Base-by-base conservation (phyloP, 2,113 vertebrate species). In the Oceanites oceanicus region DNA sequence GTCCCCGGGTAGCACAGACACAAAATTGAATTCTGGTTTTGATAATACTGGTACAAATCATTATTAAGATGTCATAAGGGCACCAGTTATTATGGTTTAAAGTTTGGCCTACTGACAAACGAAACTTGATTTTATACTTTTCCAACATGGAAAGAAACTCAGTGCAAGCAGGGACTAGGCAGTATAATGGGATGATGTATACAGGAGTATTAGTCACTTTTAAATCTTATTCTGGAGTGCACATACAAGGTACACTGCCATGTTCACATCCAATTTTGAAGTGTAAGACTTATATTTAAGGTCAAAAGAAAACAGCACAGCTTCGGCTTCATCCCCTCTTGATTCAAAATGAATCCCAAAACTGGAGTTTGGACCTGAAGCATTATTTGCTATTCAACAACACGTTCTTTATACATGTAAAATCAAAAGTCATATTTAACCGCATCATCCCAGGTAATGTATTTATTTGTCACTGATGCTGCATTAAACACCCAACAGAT, bases 401-500 rank as follows among this genome's bases (percentile, higher is more conserved):
- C 27, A 29, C 1, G 1, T 67, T 58, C 17, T 27, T 89, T 86
- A 52, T 21, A 10, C 15, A 22, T 59, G 38, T 53, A 19, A 42
- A 80, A 74, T 21, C 0, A 0, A 58, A 65, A 65, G 20, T 9
- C 40, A 5, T 29, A 29, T 74, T 82, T 62, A 68, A 38, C 30
- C 0, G 0, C 2, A 1, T 55, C 30, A 19, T 56, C 15, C 45
- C 0, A 0, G 26, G 29, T 74, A 53, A 59, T 47, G 34, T 65
- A 34, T 63, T 62, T 56, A 36, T 52, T 80, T 55, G 30, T 42
- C 62, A 32, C 45, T 73, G 38, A 45, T 40, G 19, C 68, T 68
- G 21, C 32, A 38, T 92, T 63, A 40, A 75, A 49, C 30, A 42
- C 26, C 18, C 30, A 70, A 36, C 29, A 50, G 36, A 30, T 63